Evolutionary conservation across 1,140 invertebrate species (phyloP).

Genomic region (Dolichoris vasculosae): DNA sequence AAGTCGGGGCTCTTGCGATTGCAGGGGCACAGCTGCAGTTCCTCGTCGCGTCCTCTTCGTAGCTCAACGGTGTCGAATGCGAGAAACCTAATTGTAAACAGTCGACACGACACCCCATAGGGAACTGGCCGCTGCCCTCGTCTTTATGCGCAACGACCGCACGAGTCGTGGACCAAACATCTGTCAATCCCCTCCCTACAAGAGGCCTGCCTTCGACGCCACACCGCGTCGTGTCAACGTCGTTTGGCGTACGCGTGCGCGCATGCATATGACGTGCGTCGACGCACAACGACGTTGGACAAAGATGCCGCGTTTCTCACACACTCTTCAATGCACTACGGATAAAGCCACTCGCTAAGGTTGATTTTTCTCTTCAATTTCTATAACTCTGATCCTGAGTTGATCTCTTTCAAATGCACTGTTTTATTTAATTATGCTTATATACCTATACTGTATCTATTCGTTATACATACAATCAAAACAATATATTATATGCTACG

Average conservation of each 20-base stretch:
- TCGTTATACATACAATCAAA: too few species aligned
- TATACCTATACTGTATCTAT: too few species aligned
- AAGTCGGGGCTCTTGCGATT: background rate
- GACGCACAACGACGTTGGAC: background rate
- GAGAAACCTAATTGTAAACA: slow-evolving; percentile 57
- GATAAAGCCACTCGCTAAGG: too few species aligned
- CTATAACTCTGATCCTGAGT: too few species aligned
- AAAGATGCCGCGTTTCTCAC: too few species aligned
- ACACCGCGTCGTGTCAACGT: too few species aligned
- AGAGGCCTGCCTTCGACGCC: slow-evolving; percentile 4
- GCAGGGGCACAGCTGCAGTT: background rate
- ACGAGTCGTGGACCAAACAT: slow-evolving; percentile 71
- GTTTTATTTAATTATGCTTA: too few species aligned
- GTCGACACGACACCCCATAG: slow-evolving; percentile 64
- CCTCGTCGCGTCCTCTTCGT: background rate
- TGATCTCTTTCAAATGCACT: too few species aligned
- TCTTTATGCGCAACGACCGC: background rate
- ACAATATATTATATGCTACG: too few species aligned
- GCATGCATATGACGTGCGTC: too few species aligned
- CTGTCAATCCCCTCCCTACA: slow-evolving; percentile 62
- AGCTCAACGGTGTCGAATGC: background rate
- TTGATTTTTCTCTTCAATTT: too few species aligned
- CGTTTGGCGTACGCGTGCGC: background rate
- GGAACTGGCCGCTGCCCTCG: slow-evolving; percentile 59
- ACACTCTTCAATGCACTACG: too few species aligned